These are phyloP conservation scores for Sitodiplosis mosellana DNA, from an alignment of 1,140 invertebrate species.

Conservation along the genomic window DNA sequence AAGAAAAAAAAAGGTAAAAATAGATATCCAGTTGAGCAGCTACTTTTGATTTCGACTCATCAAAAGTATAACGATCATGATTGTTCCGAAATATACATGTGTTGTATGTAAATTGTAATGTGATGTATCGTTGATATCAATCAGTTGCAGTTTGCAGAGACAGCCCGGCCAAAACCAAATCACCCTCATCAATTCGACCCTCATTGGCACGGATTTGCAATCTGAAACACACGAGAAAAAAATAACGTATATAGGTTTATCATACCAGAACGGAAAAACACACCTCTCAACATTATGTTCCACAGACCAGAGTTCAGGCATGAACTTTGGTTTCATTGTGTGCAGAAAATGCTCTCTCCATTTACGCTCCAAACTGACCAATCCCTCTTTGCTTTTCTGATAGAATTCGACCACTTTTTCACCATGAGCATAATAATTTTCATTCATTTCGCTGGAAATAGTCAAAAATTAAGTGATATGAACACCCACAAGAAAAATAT, in stretches of 20 bases:
- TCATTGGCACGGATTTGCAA: constrained; percentile 29
- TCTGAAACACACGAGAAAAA: too few relatives aligned
- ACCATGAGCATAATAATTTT: constrained; percentile 41
- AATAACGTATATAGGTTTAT: too few relatives aligned
- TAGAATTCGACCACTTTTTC: constrained; percentile 44
- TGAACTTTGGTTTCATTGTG: constrained; percentile 48
- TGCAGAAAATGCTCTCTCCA: constrained; percentile 64
- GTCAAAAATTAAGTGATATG: not conserved
- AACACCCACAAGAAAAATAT: not conserved
- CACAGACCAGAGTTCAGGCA: constrained; percentile 60
- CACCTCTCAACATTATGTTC: constrained; percentile 41
- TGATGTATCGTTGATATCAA: too few relatives aligned
- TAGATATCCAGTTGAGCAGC: too few relatives aligned
- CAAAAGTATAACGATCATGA: too few relatives aligned
- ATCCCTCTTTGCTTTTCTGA: constrained; percentile 31
- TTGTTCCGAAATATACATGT: too few relatives aligned
- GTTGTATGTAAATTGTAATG: too few relatives aligned
- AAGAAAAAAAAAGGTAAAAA: too few relatives aligned
- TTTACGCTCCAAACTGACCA: constrained; percentile 46
- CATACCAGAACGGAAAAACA: too few relatives aligned
- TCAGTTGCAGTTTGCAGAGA: too few relatives aligned
- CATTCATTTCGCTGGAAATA: constrained; percentile 27
- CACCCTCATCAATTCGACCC: constrained; percentile 27
- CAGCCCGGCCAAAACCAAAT: constrained; percentile 25
- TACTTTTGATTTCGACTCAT: too few relatives aligned